Evolutionary conservation across 2,888 invertebrate genomes (phyloP), one percentile per base, ranked within the genome.

Genomic region (Lithophane semibrunnea): DNA sequence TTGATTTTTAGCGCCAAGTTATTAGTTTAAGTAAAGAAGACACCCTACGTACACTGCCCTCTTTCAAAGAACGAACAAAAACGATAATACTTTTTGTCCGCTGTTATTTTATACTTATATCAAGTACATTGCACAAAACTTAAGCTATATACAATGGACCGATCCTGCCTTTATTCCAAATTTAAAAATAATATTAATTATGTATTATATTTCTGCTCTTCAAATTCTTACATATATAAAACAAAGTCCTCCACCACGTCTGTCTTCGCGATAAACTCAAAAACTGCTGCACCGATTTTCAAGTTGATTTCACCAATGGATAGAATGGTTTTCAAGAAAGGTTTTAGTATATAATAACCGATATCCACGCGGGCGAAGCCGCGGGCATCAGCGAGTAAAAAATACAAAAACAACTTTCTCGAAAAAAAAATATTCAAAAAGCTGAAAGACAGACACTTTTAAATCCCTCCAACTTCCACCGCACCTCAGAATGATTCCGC

Each of bases 401-500:
- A 44, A 64, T n/a, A 5, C 56, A 18, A 3, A 12, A 0, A 13
- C 3, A 60, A 13, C 0, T 1, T 9, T 44, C 24, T 21, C 16
- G 7, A 61, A 56, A 16, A 60, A 24, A 13, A 21, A 47, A 37
- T 12, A 71, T 71, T 58, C 21, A n/a, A 37, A 47, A 70, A 70
- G 49, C 42, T 21, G 44, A 68, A 77, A 82, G 49, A 77, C 54
- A 82, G 52, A 63, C 66, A 64, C 24, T 83, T 82, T 67, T 44
- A 71, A 77, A 71, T 65, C 77, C 58, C 18, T 16, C 21, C n/a
- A 74, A 83, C 79, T 82, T 78, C 21, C 47, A 10, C n/a, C 47
- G 16, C 47, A 60, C 54, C 65, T 49, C 71, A 60, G 61, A 76
- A 74, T 72, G 52, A 73, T 83, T 79, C 44, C 24, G 29, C 63